phyloP scores from a whole-genome alignment of 2,888 invertebrate genomes.

The Meliscaeva auricollis region DNA sequence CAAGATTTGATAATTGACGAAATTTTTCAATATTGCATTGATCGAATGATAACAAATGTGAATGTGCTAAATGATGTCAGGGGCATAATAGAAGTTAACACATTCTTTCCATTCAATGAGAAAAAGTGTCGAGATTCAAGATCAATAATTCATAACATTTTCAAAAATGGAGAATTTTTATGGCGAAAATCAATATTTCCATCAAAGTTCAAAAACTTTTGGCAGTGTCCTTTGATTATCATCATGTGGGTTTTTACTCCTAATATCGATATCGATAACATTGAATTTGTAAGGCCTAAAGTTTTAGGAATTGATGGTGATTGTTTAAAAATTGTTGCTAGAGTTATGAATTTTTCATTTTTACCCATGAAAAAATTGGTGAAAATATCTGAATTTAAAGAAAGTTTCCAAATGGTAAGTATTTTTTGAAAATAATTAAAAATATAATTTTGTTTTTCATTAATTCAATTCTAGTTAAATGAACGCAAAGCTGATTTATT shows the following conservation, averaged over 20 bases:
- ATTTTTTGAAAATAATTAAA: too few relatives aligned
- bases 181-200: background rate
- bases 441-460: too few relatives aligned
- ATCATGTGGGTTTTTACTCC: background rate
- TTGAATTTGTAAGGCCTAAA: background rate
- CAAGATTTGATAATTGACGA: background rate
- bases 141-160: background rate
- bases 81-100: background rate
- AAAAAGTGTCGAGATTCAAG: background rate
- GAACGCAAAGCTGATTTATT: background rate
- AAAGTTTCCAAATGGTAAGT: background rate
- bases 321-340: background rate
- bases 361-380: background rate
- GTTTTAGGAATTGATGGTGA: background rate
- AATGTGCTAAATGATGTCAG: background rate
- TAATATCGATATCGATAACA: background rate
- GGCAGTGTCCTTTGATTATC: background rate
- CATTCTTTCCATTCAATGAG: background rate
- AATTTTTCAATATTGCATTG: background rate
- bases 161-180: background rate
- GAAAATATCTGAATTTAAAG: too few relatives aligned
- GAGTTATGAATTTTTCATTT: conserved; percentile 1
- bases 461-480: background rate
- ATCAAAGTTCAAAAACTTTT: background rate
- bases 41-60: background rate